phyloP scores from a whole-genome alignment of 2,797 vertebrate genomes.

The Craterocephalus amniculus region DNA sequence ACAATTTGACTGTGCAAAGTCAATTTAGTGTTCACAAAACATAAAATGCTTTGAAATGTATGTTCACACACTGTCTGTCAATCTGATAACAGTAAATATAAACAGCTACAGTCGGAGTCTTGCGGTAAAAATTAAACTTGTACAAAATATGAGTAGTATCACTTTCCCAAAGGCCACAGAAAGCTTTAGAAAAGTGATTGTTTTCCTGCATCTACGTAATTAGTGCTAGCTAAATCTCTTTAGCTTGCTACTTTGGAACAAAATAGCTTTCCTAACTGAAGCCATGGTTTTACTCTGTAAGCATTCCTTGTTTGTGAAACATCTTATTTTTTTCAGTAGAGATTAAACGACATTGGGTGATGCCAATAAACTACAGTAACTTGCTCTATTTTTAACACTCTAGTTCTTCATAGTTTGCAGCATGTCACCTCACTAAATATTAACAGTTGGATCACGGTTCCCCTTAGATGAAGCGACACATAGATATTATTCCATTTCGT shows the following conservation, averaged over 20 bases:
- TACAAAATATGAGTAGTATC: not conserved
- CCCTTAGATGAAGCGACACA: not conserved
- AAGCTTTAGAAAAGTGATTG: not conserved
- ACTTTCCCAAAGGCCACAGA: not conserved
- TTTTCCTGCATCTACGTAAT: constrained; percentile 5
- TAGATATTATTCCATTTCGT: not conserved
- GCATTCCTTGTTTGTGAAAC: not conserved
- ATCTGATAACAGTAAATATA: not conserved
- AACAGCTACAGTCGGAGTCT: not conserved
- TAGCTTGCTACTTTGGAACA: not conserved
- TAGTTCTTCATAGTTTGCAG: not conserved
- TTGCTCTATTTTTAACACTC: not conserved
- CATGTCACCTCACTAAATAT: not conserved
- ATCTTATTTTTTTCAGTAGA: not conserved
- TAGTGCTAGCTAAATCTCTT: not conserved
- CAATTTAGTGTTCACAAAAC: not conserved
- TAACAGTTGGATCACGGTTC: not conserved
- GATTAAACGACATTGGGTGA: not conserved
- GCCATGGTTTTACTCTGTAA: not conserved
- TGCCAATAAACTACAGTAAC: not conserved
- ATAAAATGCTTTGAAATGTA: not conserved
- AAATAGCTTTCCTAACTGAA: not conserved
- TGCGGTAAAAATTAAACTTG: not conserved
- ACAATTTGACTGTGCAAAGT: not conserved
- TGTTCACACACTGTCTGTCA: not conserved